Conservation (phyloP, 2,797 vertebrate genomes). For the Lagodon rhomboides region DNA sequence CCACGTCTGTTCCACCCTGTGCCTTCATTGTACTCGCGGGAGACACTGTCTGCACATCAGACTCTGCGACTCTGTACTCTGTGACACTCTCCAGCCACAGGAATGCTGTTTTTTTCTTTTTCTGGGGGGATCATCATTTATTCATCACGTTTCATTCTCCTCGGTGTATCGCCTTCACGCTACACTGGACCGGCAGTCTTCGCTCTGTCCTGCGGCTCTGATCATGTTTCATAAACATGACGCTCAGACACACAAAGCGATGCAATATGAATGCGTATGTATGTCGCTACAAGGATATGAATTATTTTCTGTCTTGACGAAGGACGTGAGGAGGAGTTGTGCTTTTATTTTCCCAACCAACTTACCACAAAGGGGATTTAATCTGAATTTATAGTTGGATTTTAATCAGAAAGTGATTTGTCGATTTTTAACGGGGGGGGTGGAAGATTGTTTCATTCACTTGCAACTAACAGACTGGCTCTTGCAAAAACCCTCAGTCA, state of each 20-base stretch:
- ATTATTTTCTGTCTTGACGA: constrained; percentile 13
- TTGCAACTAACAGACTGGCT: no score
- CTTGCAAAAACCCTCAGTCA: no score
- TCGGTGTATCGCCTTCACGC: constrained; percentile 46
- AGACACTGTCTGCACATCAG: constrained; percentile 3
- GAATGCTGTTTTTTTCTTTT: constrained; percentile 18
- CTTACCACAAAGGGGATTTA: neutral
- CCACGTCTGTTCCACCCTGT: constrained; percentile 1
- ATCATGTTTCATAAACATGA: constrained; percentile 59
- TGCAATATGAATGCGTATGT: constrained; percentile 16
- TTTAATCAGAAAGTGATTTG: neutral
- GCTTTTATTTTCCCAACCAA: neutral
- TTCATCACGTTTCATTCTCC: constrained; percentile 59
- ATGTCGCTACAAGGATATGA: constrained; percentile 6
- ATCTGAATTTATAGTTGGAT: neutral
- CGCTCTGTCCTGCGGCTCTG: constrained; percentile 27
- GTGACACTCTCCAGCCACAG: constrained; percentile 25
- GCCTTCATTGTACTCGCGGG: constrained; percentile 2
- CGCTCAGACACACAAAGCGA: constrained; percentile 12
- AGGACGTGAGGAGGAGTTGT: neutral
- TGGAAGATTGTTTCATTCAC: no score
- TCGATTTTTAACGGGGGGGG: no score
- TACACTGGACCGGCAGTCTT: constrained; percentile 13
- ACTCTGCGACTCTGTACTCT: constrained; percentile 7
- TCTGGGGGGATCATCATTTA: constrained; percentile 58